phyloP scores from a whole-genome alignment of 1,140 invertebrate genomes.

The Aphaenogaster floridana region DNA sequence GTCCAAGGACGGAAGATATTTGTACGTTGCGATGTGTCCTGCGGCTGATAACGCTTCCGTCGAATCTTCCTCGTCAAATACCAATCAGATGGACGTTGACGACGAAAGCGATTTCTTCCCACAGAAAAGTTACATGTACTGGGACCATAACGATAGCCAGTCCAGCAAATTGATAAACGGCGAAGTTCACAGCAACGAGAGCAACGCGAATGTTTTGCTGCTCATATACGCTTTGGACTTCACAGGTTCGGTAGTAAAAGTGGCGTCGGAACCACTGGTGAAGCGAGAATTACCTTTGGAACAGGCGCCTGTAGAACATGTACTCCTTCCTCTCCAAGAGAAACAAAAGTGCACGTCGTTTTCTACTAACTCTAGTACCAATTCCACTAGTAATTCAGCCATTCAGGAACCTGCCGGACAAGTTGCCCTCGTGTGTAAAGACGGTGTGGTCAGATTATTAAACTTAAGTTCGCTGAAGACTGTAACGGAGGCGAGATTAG shows the following conservation, averaged over 20 bases:
- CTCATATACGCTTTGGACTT: constrained; percentile 89
- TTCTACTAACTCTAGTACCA: constrained; percentile 50
- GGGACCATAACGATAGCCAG: constrained; percentile 84
- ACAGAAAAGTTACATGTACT: constrained; percentile 84
- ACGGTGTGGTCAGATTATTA: constrained; percentile 90
- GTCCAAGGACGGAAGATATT: constrained; percentile 89
- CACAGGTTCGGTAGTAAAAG: constrained; percentile 86
- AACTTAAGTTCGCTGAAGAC: constrained; percentile 89
- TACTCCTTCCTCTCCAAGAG: constrained; percentile 89
- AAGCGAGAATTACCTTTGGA: constrained; percentile 89
- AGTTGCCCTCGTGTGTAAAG: constrained; percentile 89
- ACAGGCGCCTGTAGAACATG: constrained; percentile 90
- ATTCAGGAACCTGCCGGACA: constrained; percentile 81
- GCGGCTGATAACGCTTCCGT: constrained; percentile 54
- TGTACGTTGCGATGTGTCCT: constrained; percentile 89
- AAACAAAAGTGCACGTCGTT: constrained; percentile 69
- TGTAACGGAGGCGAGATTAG: constrained; percentile 89
- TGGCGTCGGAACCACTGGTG: constrained; percentile 89
- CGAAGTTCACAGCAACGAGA: constrained; percentile 76
- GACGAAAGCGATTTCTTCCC: constrained; percentile 84
- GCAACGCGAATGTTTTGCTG: constrained; percentile 82
- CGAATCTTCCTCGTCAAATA: constrained; percentile 75
- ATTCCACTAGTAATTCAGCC: constrained; percentile 47
- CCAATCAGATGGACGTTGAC: constrained; percentile 86
- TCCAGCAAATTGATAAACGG: constrained; percentile 80